These are phyloP conservation scores for Pangasius djambal DNA, from an alignment of 2,797 vertebrate species.

Conservation along the genomic window DNA sequence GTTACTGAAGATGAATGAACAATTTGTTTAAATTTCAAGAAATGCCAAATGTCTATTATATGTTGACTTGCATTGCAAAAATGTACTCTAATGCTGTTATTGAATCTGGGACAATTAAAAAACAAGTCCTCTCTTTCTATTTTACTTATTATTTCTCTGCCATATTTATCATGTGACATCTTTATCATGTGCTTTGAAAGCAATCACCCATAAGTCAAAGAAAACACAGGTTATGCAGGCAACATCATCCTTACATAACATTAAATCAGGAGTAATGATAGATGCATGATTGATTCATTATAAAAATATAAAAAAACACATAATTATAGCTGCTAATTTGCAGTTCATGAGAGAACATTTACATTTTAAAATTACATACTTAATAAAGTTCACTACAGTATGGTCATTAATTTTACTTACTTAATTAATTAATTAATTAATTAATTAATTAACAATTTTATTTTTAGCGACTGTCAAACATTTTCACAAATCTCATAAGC, in stretches of 20 bases:
- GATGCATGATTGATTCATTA: constrained; percentile 75
- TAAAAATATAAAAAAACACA: constrained; percentile 35
- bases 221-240: constrained; percentile 56
- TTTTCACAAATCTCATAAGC: constrained; percentile 26
- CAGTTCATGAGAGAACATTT: constrained; percentile 27
- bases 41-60: neutral
- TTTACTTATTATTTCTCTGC: constrained; percentile 47
- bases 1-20: neutral
- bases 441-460: neutral
- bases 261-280: constrained; percentile 79
- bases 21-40: constrained; percentile 9
- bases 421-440: neutral
- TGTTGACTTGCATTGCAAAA: constrained; percentile 25
- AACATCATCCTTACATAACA: constrained; percentile 75
- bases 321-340: constrained; percentile 58
- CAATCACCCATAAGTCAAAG: constrained; percentile 42
- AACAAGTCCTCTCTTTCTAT: constrained; percentile 36
- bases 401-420: neutral
- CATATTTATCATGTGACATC: constrained; percentile 9
- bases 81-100: constrained; percentile 32
- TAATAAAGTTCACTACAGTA: constrained; percentile 6
- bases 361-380: constrained; percentile 10
- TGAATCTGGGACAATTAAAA: constrained; percentile 47
- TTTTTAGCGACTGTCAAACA: constrained; percentile 28
- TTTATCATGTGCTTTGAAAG: constrained; percentile 18